A percentile compares a stretch with the other conserved stretches of the same genome.
These are phyloP conservation scores for Globia sparganii DNA, from an alignment of 2,888 invertebrate genomes.

Conservation along the genomic window DNA sequence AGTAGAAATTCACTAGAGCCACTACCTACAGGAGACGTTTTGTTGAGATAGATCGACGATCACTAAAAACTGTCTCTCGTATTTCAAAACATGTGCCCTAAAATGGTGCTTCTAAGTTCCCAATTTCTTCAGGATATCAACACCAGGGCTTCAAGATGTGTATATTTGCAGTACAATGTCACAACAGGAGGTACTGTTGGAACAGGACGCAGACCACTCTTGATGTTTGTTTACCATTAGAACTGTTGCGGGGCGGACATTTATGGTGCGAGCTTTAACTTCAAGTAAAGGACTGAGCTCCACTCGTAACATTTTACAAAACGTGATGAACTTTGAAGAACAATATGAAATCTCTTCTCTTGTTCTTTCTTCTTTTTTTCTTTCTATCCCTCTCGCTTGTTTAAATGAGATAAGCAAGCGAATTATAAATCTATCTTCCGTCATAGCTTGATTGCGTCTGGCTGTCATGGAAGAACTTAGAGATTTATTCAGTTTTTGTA, in stretches of 20 bases:
- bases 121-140: conserved; percentile 8
- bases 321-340: neutral
- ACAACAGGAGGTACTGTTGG: conserved; percentile 70
- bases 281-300: neutral
- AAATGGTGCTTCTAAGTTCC: neutral
- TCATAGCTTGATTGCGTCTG: neutral
- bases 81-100: neutral
- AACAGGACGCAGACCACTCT: conserved; percentile 67
- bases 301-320: neutral
- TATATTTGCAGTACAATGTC: conserved; percentile 51
- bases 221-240: conserved; percentile 76
- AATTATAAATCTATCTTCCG: neutral
- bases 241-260: conserved; percentile 59
- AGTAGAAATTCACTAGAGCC: neutral
- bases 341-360: neutral
- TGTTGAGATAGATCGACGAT: neutral
- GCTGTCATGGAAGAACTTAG: neutral
- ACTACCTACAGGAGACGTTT: neutral
- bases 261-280: conserved; percentile 57
- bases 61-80: neutral
- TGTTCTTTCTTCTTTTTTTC: neutral
- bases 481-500: neutral
- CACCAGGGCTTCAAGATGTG: conserved; percentile 15
- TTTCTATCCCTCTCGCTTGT: neutral
- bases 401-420: neutral